Base-by-base conservation (phyloP, 2,888 invertebrate genomes). In the Drepanosiphum platanoidis region DNA sequence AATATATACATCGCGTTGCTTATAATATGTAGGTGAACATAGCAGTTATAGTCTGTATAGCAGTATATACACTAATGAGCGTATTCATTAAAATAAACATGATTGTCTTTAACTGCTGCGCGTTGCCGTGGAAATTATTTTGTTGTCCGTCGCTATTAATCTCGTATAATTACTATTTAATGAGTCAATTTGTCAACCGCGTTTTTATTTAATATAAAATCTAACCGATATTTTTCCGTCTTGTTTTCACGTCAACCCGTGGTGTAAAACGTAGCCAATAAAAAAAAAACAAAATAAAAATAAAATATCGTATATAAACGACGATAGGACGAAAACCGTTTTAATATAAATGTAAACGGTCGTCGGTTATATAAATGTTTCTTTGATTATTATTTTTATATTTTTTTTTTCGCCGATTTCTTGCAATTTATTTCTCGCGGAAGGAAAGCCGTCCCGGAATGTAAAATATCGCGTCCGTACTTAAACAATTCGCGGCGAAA, bases 121-220 rank as follows among this genome's bases (percentile, higher is more conserved):
- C 13, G 36, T 64, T 36, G 61, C 34, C 36, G 15, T 61, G 22
- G 36, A 32, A 27, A 39, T 39, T 39, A 34, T 77, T n/a, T n/a
- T n/a, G n/a, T 46, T 1, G 8, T 22, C 8, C 15, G 42, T 66
- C 34, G n/a, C n/a, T 52, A 13, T 58, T 32, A 8, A 18, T 42
- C n/a, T 61, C 30, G 66, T 78, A n/a, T n/a, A 42, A 70, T 80
- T 34, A 34, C 34, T 68, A 52, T 68, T 80, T 80, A 80, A 79
- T 42, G 32, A 79, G n/a, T 70, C 27, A 70, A 34, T 52, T 64
- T 64, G 30, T 64, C 30, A 3, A 52, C 15, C 39, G 7, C 30
- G 18, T 39, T 64, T 39, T 78, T 72, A 13, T 39, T 78, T 30
- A 42, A n/a, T 30, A n/a, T 30, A 18, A 64, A 61, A 74, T 74